Evolutionary conservation across 2,888 invertebrate genomes (phyloP), one percentile per base, ranked within the genome.

Genomic region (Coelinius sp.): DNA sequence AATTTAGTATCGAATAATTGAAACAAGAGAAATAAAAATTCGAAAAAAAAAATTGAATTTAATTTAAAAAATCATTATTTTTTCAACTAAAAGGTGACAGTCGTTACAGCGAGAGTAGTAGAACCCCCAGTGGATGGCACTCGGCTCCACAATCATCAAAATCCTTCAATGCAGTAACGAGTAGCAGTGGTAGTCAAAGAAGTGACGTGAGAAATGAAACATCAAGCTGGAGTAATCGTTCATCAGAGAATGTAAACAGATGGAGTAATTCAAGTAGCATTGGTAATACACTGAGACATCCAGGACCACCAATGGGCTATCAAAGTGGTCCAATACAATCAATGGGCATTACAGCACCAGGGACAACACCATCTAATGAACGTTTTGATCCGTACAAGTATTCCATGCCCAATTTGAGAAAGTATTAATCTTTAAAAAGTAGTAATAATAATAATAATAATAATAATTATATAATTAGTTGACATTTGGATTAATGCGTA

Each of bases 351-450:
- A 77, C 85, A 17, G 85, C 85, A 6, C 86, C 87, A 3, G 85
- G 85, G 25, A 84, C 86, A 17, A 80, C 84, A 46, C 83, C 83
- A 1, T 86, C 85, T 1, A 86, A 87, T 74, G 85, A 86, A 75
- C 84, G 87, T 59, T 87, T 86, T 68, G 87, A 87, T 64, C 86
- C 86, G 0, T 87, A 87, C 77, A 87, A 87, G 75, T 83, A 84
- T 20, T 83, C 86, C n/a, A 83, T 87, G 79, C 82, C 84, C 12
- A 85, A 82, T 75, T 83, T 87, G 83, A 84, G 87, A 77, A 87
- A 87, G 77, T 87, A 87, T 76, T 87, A 82, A 81, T 81, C 56
- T 59, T 41, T 24, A 41, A 63, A 41, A 7, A 38, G n/a, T 2
- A 12, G 10, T 12, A 53, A 25, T 25, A n/a, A 20, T 22, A 24